Evolutionary conservation across 2,888 invertebrate species (phyloP).

Genomic region (Leucoptera coffeella): DNA sequence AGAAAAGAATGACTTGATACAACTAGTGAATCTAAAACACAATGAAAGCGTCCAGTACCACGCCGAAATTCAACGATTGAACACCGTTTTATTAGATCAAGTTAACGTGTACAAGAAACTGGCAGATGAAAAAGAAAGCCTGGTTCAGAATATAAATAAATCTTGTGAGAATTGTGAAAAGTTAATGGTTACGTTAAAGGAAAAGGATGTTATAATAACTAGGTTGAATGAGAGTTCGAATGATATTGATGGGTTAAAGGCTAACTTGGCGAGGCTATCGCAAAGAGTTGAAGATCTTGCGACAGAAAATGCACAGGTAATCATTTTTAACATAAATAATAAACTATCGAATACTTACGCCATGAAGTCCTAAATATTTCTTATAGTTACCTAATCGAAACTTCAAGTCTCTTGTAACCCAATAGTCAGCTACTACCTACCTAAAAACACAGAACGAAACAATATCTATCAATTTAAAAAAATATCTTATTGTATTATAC

Average conservation of each 20-base stretch:
- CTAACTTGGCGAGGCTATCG: constrained; percentile 59
- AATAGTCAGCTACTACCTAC: too few relatives aligned
- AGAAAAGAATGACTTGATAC: constrained; percentile 66
- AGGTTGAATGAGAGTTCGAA: constrained; percentile 17
- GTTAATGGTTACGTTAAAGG: constrained; percentile 18
- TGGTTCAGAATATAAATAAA: constrained; percentile 15
- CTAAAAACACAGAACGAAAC: too few relatives aligned
- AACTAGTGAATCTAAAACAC: constrained; percentile 72
- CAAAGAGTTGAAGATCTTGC: constrained; percentile 56
- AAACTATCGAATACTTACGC: too few relatives aligned
- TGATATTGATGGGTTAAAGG: constrained; percentile 22
- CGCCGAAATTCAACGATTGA: constrained; percentile 74
- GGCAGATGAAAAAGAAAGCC: constrained; percentile 18
- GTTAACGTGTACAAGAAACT: constrained; percentile 24
- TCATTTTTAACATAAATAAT: constrained; percentile 10
- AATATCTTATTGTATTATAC: too few relatives aligned
- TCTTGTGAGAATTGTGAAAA: constrained; percentile 23
- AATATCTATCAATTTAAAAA: too few relatives aligned
- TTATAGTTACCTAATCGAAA: too few relatives aligned
- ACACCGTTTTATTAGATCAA: constrained; percentile 52
- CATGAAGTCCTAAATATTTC: too few relatives aligned
- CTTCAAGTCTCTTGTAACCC: too few relatives aligned
- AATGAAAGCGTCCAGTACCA: constrained; percentile 81
- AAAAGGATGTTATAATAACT: constrained; percentile 31
- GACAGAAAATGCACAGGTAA: constrained; percentile 53